These are phyloP conservation scores for Batillaria attramentaria DNA, from an alignment of 1,140 invertebrate species.

Conservation along the genomic window DNA sequence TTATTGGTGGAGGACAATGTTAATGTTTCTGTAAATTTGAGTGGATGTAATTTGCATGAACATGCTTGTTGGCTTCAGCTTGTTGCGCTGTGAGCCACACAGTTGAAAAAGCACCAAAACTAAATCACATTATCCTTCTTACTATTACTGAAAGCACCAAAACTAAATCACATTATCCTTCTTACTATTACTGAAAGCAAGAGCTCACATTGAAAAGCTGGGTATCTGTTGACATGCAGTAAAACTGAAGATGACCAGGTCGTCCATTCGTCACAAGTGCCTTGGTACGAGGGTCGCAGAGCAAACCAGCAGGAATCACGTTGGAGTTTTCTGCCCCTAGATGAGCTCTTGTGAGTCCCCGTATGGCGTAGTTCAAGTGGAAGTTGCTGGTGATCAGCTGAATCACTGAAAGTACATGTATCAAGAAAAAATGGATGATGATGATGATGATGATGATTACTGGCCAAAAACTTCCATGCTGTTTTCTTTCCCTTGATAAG, in stretches of 20 bases:
- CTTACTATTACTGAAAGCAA: too few relatives aligned
- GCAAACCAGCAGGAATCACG: conserved; percentile 79
- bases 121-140: too few relatives aligned
- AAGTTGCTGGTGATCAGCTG: conserved; percentile 79
- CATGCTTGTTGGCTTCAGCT: too few relatives aligned
- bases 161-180: too few relatives aligned
- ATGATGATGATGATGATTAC: too few relatives aligned
- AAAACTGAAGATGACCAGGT: conserved; percentile 87
- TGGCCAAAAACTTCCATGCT: too few relatives aligned
- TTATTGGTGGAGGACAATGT: too few relatives aligned
- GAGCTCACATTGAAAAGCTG: conserved; percentile 83
- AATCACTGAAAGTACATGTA: conserved; percentile 73
- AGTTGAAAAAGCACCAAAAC: too few relatives aligned
- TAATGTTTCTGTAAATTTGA: neutral
- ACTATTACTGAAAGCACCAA: too few relatives aligned
- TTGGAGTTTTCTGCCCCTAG: conserved; percentile 30
- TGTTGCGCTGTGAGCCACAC: too few relatives aligned
- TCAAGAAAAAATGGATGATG: neutral
- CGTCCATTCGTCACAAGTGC: conserved; percentile 84
- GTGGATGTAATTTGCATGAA: neutral
- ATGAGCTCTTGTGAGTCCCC: conserved; percentile 76
- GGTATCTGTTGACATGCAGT: conserved; percentile 78
- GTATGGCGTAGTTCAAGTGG: conserved; percentile 77
- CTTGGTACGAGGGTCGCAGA: conserved; percentile 79
- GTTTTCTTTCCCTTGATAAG: too few relatives aligned